These are phyloP conservation scores for Cladopsammia gracilis DNA, from an alignment of 64 coral and sea anemone genomes.

Conservation along the genomic window DNA sequence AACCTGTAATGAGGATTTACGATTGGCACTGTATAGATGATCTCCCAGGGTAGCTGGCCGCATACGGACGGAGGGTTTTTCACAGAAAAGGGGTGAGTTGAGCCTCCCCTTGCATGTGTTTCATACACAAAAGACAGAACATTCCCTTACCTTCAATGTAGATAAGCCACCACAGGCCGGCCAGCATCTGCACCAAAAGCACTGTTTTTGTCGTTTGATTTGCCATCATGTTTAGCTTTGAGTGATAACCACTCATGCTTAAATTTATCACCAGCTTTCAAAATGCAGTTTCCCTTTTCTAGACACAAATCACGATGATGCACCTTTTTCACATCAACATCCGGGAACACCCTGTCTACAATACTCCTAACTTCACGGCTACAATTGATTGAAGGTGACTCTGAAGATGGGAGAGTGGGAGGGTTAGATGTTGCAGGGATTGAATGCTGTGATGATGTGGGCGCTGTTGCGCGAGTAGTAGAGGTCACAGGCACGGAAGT, in stretches of 20 bases:
- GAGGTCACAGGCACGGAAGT: too few relatives aligned
- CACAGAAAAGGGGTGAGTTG: background rate
- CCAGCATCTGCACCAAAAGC: background rate
- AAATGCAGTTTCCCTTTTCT: background rate
- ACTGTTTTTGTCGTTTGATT: slow-evolving; percentile 17
- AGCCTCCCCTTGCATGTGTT: slow-evolving; percentile 29
- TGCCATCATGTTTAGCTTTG: slow-evolving; percentile 15
- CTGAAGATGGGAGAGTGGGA: background rate
- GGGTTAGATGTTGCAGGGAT: background rate
- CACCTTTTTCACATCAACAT: slow-evolving; percentile 25
- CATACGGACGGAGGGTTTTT: background rate
- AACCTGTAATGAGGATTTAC: background rate
- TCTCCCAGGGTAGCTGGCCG: background rate
- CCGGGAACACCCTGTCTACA: background rate
- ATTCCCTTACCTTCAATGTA: slow-evolving; percentile 2
- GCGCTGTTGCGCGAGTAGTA: background rate
- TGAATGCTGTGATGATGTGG: background rate
- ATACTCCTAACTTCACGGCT: background rate
- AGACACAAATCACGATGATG: slow-evolving; percentile 27
- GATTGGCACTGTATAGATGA: slow-evolving; percentile 4
- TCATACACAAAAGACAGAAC: slow-evolving; percentile 42
- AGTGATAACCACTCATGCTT: slow-evolving; percentile 24
- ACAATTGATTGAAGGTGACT: background rate
- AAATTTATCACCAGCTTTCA: background rate
- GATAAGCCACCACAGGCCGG: slow-evolving; percentile 31